Evolutionary conservation across 2,888 invertebrate genomes (phyloP), one percentile per base, ranked within the genome.

Genomic region (Xestia xanthographa): DNA sequence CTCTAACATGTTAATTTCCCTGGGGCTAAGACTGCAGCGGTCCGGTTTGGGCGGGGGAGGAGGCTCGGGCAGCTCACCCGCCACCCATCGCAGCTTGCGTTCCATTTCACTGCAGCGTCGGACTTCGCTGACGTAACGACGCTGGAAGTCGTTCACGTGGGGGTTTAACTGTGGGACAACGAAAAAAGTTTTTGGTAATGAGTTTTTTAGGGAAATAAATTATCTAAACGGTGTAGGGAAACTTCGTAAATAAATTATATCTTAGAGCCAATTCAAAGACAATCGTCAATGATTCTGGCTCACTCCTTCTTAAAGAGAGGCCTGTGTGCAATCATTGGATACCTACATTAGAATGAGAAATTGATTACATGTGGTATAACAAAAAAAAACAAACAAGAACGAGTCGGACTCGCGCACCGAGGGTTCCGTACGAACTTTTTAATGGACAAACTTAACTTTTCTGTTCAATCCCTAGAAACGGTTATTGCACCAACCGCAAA

Each of bases 91-190:
- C 68, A 96, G 91, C 85, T 96, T 96, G 65, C 96, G 91, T 71
- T 96, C 96, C 96, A 96, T 96, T 86, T 96, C 96, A 79, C 95
- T 96, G 91, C 96, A 96, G 53, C 96, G 89, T 5, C 96, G 88
- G n/a, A 96, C 96, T 78, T 96, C 96, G 38, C 92, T 94, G 79
- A 96, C 96, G 87, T 96, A 96, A 1, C 95, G 95, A 0, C 96
- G 92, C 78, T 96, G 96, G 92, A 96, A 96, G 89, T 96, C 96
- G 82, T 96, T 96, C 78, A 96, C 95, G 90, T 95, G 95, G 0
- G 96, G 96, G 80, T 96, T 96, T 67, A 96, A 85, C 96, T 96
- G 94, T 29, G 1, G 66, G 72, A 72, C 69, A 80, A 45, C 70
- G 5, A 53, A 82, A 43, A 53, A 2, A 22, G 8, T 3, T 14